Percentiles rank a stretch among this genome's conserved stretches.
phyloP scores from a whole-genome alignment of 2,888 invertebrate species.

The Sphaerophoria taeniata region DNA sequence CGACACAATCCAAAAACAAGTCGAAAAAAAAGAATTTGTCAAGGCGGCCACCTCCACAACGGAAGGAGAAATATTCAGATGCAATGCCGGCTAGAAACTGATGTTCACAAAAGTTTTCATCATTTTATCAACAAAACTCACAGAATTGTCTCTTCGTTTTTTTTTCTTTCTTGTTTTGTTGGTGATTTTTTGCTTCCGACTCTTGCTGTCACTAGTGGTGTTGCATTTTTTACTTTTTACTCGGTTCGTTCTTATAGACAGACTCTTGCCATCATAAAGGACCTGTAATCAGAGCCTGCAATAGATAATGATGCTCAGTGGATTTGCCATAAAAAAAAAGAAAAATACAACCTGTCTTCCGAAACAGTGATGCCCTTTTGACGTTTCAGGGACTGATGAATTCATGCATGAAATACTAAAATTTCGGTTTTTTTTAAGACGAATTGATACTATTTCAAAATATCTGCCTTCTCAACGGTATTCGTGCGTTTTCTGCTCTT shows the following conservation, averaged over 20 bases:
- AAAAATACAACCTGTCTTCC: slow-evolving; percentile 12
- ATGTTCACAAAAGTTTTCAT: slow-evolving; percentile 39
- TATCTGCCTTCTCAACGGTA: no score
- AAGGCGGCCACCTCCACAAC: not conserved
- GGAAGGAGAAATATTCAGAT: slow-evolving; percentile 26
- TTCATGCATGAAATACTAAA: not conserved
- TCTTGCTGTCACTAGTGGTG: slow-evolving; percentile 8
- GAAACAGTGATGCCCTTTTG: slow-evolving; percentile 5
- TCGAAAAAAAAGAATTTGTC: slow-evolving; percentile 38
- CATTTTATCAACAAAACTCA: slow-evolving; percentile 34
- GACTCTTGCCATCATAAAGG: slow-evolving; percentile 34
- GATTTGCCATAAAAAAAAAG: not conserved
- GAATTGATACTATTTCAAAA: no score
- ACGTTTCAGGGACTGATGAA: not conserved
- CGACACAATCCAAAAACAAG: not conserved
- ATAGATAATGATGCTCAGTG: slow-evolving; percentile 5
- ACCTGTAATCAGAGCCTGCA: slow-evolving; percentile 53
- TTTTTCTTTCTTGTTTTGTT: slow-evolving; percentile 33
- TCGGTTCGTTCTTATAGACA: slow-evolving; percentile 21
- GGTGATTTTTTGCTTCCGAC: slow-evolving; percentile 13
- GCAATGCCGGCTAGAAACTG: slow-evolving; percentile 37
- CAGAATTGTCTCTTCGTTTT: slow-evolving; percentile 31
- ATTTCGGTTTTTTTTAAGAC: no score
- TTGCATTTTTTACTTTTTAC: slow-evolving; percentile 25
- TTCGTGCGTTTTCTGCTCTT: no score